Conservation (phyloP, 2,888 invertebrate species). For the Drosophila mayaguana region DNA sequence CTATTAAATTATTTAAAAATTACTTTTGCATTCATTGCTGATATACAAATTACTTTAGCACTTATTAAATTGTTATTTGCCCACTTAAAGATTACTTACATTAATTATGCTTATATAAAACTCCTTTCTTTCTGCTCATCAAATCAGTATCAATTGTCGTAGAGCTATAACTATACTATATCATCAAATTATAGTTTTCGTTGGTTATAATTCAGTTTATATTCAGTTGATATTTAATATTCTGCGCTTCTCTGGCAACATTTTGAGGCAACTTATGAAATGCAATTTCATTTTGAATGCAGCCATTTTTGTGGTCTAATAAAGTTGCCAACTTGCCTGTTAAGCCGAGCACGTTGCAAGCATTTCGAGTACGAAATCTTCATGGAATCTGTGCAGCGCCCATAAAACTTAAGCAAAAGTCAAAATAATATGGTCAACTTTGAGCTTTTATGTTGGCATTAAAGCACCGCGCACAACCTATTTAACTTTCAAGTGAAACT, state of each 20-base stretch:
- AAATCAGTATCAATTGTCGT: neutral
- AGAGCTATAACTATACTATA: neutral
- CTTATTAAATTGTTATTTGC: neutral
- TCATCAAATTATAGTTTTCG: neutral
- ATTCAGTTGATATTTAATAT: conserved; percentile 18
- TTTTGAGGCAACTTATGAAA: conserved; percentile 15
- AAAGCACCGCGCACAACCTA: conserved; percentile 6
- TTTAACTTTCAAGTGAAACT: conserved; percentile 1
- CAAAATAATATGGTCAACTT: conserved; percentile 60
- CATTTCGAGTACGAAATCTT: conserved; percentile 34
- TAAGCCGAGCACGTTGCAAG: conserved; percentile 28
- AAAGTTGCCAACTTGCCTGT: conserved; percentile 19
- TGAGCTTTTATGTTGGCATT: conserved; percentile 53
- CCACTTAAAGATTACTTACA: neutral
- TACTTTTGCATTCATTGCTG: neutral
- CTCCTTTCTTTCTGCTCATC: neutral
- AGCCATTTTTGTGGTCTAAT: conserved; percentile 16
- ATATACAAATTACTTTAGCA: neutral
- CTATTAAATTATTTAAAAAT: neutral
- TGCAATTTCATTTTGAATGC: conserved; percentile 30
- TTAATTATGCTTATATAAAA: neutral
- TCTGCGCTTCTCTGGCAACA: conserved; percentile 11
- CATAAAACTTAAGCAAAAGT: conserved; percentile 56
- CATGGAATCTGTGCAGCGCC: conserved; percentile 55
- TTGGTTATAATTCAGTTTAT: neutral